Evolutionary conservation across 1,140 invertebrate species (phyloP), one percentile per base, ranked within the genome.

Genomic region (Drosophila takahashii): DNA sequence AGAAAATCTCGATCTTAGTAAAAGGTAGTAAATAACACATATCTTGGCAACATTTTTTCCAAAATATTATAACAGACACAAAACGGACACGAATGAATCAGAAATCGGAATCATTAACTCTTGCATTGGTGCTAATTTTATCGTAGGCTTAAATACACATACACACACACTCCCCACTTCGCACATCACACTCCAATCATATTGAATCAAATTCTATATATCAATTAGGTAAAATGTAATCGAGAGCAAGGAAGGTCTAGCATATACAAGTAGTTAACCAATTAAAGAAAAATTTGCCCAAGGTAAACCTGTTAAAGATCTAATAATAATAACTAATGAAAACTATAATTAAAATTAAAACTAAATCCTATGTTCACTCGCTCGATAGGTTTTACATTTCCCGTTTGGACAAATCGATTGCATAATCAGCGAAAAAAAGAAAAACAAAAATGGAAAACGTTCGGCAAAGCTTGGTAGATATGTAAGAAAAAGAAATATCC

Each of bases 101-200:
- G 22, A 66, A 66, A 47, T 79, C 66, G 56, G 22, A 66, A 51
- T 79, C 66, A 59, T 85, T 81, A 81, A 81, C 61, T 87, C 61
- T 64, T 87, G 83, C 79, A 86, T 86, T 86, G 83, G 83, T 86
- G 83, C 83, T 86, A 87, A 86, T 79, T 86, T 79, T 83, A 86
- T 76, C 58, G 70, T 87, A 86, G 83, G 66, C 75, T 81, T 79
- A 71, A 79, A 44, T 47, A 50, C 15, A 32, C n/a, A 10, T 26
- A 50, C 15, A 57, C 22, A 44, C 22, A 50, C 48, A 37, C 51
- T 45, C 57, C 61, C 36, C 16, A 42, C 16, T 13, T 52, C 52
- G 44, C 57, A 60, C 57, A 60, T 36, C 22, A 53, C 42, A 56
- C 44, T 26, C 52, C n/a, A 39, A 64, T 51, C 59, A 50, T 51